Evolutionary conservation across 1,140 invertebrate species (phyloP).

Genomic region (Colletes latitarsis): DNA sequence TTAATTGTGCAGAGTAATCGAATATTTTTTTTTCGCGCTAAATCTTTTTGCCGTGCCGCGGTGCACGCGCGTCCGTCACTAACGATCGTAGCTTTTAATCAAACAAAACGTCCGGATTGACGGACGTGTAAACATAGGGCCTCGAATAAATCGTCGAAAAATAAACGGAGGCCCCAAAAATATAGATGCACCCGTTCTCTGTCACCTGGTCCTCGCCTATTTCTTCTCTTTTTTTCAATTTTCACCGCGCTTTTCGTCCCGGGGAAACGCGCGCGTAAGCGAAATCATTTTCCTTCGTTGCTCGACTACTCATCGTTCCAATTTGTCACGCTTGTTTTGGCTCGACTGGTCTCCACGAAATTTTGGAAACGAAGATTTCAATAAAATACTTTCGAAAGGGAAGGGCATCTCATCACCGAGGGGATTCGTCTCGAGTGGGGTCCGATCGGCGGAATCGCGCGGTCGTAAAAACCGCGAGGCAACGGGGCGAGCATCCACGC

Average conservation of each 20-base stretch:
- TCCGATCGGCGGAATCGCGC: not conserved
- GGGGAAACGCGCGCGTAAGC: not conserved
- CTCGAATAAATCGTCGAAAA: slow-evolving; percentile 55
- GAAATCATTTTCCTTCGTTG: not conserved
- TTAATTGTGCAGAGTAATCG: slow-evolving; percentile 27
- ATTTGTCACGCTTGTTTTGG: no score
- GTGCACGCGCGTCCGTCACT: slow-evolving; percentile 11
- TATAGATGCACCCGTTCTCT: not conserved
- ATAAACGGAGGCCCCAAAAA: slow-evolving; percentile 51
- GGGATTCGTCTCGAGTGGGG: not conserved
- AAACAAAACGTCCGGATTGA: slow-evolving; percentile 54
- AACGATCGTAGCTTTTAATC: slow-evolving; percentile 62
- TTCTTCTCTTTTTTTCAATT: not conserved
- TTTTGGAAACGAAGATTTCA: no score
- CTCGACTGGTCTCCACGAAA: no score
- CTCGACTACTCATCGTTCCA: not conserved
- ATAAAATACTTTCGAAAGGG: no score
- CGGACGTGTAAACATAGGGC: slow-evolving; percentile 34
- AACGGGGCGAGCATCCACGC: not conserved
- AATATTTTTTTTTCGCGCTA: slow-evolving; percentile 53
- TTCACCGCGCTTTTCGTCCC: not conserved
- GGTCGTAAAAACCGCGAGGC: slow-evolving; percentile 10
- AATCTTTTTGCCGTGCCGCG: slow-evolving; percentile 45
- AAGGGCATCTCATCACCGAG: not conserved
- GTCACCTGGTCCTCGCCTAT: not conserved